Conservation (phyloP, 2,888 invertebrate species). For the Torymus texanus region DNA sequence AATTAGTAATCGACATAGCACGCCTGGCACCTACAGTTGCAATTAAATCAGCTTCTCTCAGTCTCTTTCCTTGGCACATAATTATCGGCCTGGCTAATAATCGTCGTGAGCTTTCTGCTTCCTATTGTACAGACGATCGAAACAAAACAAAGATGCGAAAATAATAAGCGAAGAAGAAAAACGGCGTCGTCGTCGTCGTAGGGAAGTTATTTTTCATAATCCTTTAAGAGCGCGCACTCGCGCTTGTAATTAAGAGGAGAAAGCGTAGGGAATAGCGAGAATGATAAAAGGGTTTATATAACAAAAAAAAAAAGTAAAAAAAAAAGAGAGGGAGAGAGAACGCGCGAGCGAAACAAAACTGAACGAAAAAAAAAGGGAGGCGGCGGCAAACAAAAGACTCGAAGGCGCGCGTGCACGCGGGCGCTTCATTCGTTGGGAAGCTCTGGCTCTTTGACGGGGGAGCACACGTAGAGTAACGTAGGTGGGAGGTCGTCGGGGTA, state of each 20-base stretch:
- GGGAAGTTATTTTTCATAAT: conserved; percentile 52
- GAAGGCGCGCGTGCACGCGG: conserved; percentile 18
- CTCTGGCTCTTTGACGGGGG: conserved; percentile 48
- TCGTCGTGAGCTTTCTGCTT: not conserved
- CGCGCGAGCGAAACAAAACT: not conserved
- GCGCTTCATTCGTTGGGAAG: conserved; percentile 34
- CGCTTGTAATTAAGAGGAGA: conserved; percentile 46
- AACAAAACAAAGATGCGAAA: not conserved
- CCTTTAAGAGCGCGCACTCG: conserved; percentile 46
- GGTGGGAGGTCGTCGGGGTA: too few relatives aligned
- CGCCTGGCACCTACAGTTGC: not conserved
- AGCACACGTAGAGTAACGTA: too few relatives aligned
- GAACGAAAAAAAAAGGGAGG: conserved; percentile 1
- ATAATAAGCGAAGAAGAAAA: conserved; percentile 13
- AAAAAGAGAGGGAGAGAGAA: conserved; percentile 13
- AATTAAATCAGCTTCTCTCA: conserved; percentile 13
- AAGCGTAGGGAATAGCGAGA: conserved; percentile 6
- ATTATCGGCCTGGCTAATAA: conserved; percentile 13
- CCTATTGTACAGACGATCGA: conserved; percentile 12
- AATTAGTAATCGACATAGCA: conserved; percentile 38
- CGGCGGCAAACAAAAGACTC: conserved; percentile 44
- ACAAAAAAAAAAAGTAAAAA: not conserved
- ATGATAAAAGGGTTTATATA: conserved; percentile 21
- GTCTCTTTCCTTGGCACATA: not conserved
- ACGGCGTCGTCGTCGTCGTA: not conserved